Percentiles rank a stretch among this genome's conserved stretches.
These are phyloP conservation scores for Alexandromys fortis DNA, from an alignment of 2,113 vertebrate species.

Conservation along the genomic window DNA sequence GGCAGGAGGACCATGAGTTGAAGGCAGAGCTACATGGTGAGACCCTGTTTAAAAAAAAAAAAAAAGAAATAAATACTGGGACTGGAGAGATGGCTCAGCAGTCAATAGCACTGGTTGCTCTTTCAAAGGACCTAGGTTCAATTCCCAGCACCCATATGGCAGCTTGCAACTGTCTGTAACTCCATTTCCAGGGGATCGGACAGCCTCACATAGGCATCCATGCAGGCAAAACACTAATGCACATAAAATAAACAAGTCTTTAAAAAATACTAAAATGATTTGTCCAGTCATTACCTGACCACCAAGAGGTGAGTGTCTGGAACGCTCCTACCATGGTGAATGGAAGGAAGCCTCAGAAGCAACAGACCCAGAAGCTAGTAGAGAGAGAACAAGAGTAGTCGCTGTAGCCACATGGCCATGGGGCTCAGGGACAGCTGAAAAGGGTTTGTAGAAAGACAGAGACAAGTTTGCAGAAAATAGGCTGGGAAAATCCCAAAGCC, in stretches of 20 bases:
- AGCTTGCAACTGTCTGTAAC: neutral
- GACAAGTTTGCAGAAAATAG: neutral
- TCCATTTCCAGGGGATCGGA: neutral
- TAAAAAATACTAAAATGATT: neutral
- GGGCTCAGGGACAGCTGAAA: no score
- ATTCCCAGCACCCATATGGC: neutral
- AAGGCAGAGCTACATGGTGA: neutral
- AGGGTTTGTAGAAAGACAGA: neutral
- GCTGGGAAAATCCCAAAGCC: neutral
- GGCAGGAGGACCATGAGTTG: neutral
- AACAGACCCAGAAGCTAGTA: neutral
- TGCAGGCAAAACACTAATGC: neutral
- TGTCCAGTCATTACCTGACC: neutral
- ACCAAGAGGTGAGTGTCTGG: neutral
- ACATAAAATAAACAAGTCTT: neutral
- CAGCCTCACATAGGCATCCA: neutral
- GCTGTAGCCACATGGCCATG: fast-evolving
- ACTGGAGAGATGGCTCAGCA: neutral
- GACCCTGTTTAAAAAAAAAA: neutral
- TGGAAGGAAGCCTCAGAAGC: neutral
- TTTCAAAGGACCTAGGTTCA: neutral
- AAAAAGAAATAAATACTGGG: neutral
- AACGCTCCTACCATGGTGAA: neutral
- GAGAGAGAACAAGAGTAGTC: neutral
- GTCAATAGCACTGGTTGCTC: neutral